A percentile compares a stretch with the other conserved stretches of the same genome.
These are phyloP conservation scores for Crossaster papposus DNA, from an alignment of 53 echinoderm and acorn worm species.

Conservation along the genomic window DNA sequence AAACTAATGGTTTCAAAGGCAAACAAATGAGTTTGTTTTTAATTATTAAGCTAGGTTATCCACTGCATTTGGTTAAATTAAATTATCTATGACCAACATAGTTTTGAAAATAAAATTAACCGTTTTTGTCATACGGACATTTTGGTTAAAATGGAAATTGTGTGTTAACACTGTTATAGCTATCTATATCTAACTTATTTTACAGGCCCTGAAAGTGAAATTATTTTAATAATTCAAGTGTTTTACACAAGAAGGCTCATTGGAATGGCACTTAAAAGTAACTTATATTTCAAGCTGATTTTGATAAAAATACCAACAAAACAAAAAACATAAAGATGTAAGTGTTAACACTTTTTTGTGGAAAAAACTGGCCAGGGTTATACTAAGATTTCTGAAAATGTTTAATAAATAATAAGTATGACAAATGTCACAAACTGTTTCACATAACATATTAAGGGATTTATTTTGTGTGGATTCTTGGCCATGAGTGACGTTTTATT, in stretches of 20 bases:
- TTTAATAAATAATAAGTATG: conserved; percentile 44
- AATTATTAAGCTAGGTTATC: neutral
- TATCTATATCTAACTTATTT: conserved; percentile 36
- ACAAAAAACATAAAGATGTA: neutral
- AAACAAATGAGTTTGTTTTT: no score
- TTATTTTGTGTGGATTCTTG: no score
- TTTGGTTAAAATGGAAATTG: neutral
- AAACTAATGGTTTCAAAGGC: no score
- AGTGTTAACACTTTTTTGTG: conserved; percentile 36
- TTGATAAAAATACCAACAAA: conserved; percentile 41
- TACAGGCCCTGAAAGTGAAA: conserved; percentile 20
- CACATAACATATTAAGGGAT: no score
- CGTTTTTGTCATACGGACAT: conserved; percentile 14
- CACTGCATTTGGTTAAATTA: neutral
- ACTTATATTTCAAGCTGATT: conserved; percentile 41
- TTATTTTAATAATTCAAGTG: neutral
- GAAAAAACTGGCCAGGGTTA: conserved; percentile 37
- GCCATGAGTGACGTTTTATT: no score
- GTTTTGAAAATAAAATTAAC: neutral
- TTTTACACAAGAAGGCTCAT: conserved; percentile 15
- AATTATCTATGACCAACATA: neutral
- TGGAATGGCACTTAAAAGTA: neutral
- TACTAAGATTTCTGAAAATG: conserved; percentile 57
- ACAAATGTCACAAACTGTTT: neutral
- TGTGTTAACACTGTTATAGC: conserved; percentile 28